Percentiles rank a stretch among this genome's conserved stretches.
Conservation (phyloP, 1,140 invertebrate species). For the Uloborus diversus region DNA sequence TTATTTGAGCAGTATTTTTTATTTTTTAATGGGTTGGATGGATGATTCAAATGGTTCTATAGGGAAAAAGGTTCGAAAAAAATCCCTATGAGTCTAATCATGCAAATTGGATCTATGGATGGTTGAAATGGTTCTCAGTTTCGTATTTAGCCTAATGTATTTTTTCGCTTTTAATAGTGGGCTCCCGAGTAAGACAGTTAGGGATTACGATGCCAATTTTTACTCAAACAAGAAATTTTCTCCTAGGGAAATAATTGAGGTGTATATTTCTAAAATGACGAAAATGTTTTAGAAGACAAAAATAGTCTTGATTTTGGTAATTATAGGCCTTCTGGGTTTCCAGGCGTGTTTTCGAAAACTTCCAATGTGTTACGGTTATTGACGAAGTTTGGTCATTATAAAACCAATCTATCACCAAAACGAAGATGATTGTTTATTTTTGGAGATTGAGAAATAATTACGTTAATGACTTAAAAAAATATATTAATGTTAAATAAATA, state of each 20-base stretch:
- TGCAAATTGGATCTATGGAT: constrained; percentile 41
- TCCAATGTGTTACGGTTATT: constrained; percentile 10
- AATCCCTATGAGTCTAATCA: constrained; percentile 47
- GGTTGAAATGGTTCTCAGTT: not conserved
- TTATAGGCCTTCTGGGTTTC: not conserved
- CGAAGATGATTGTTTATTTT: constrained; percentile 28
- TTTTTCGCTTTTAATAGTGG: constrained; percentile 42
- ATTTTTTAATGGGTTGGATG: constrained; percentile 40
- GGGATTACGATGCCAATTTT: constrained; percentile 21
- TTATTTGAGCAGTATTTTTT: constrained; percentile 26
- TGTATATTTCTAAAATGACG: not conserved
- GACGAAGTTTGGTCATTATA: constrained; percentile 17
- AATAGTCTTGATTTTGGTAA: not conserved
- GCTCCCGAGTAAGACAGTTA: constrained; percentile 8
- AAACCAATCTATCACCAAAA: not conserved
- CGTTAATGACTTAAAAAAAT: too few relatives aligned
- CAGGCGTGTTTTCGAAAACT: not conserved
- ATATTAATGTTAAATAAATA: too few relatives aligned
- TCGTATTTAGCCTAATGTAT: constrained; percentile 47
- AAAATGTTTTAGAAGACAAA: not conserved
- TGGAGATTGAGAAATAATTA: too few relatives aligned
- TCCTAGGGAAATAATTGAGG: not conserved
- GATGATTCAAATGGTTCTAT: constrained; percentile 19
- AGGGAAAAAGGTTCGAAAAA: constrained; percentile 30
- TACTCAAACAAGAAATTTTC: not conserved